phyloP scores from a whole-genome alignment of 2,888 invertebrate genomes.

The Eretmocerus hayati region DNA sequence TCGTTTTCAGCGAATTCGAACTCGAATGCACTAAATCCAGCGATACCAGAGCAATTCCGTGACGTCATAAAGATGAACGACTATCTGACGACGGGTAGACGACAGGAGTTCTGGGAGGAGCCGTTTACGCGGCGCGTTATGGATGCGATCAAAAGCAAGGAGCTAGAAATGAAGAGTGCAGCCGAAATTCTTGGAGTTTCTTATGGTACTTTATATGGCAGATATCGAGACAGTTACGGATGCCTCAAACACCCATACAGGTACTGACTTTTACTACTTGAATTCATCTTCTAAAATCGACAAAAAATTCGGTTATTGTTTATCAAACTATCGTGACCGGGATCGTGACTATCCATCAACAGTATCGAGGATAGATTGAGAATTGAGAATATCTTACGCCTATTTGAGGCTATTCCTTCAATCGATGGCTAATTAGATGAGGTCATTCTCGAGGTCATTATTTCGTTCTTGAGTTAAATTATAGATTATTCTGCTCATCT shows the following conservation, averaged over 20 bases:
- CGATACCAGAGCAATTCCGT: conserved; percentile 46
- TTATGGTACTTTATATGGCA: conserved; percentile 83
- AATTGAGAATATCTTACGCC: no score
- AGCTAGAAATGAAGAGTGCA: conserved; percentile 88
- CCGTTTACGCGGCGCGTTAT: conserved; percentile 80
- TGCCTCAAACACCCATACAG: conserved; percentile 82
- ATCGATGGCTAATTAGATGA: no score
- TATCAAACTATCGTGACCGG: no score
- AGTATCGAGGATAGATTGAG: no score
- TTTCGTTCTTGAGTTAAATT: no score
- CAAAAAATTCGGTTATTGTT: no score
- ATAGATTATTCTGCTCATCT: no score
- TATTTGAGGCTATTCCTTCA: no score
- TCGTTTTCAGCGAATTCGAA: conserved; percentile 40
- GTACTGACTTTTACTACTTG: no score
- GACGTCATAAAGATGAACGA: conserved; percentile 83
- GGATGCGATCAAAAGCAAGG: conserved; percentile 84
- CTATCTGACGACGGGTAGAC: conserved; percentile 74
- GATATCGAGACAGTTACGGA: conserved; percentile 83
- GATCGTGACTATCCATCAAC: no score
- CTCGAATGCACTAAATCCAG: conserved; percentile 40
- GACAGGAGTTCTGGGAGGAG: conserved; percentile 91
- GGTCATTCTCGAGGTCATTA: no score
- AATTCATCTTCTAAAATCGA: no score
- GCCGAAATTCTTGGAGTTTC: conserved; percentile 85